Evolutionary conservation across 2,113 vertebrate genomes (phyloP).

Genomic region (Circaetus cinerascens): DNA sequence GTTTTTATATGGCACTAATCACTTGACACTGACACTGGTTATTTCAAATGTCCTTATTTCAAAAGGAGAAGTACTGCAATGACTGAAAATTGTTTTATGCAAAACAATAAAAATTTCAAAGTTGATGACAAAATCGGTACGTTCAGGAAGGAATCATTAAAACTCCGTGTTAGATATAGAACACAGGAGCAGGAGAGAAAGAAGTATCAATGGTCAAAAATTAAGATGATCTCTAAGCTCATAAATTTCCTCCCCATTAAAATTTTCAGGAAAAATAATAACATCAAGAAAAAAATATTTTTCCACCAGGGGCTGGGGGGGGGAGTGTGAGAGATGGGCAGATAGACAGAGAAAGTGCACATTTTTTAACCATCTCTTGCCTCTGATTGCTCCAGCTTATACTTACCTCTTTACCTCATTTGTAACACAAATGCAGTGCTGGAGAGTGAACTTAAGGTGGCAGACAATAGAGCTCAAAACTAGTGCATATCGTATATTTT

Average conservation of each 20-base stretch:
- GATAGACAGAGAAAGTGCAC: not conserved
- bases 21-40: not conserved
- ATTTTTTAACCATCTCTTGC: not conserved
- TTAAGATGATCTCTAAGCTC: not conserved
- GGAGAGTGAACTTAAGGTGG: not conserved
- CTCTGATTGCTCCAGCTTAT: not conserved
- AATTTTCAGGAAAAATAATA: not conserved
- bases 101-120: not conserved
- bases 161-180: not conserved
- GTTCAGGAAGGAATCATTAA: not conserved
- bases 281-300: not conserved
- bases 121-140: not conserved
- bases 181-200: not conserved
- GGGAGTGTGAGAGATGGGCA: not conserved
- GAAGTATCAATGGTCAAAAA: not conserved
- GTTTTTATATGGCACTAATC: not conserved
- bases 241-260: not conserved
- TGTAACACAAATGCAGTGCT: not conserved
- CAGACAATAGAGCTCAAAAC: not conserved
- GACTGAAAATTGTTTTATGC: not conserved
- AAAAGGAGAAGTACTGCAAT: not conserved
- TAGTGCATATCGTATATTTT: not conserved
- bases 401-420: not conserved
- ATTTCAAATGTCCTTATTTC: not conserved
- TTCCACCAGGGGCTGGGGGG: rapidly evolving